phyloP scores from a whole-genome alignment of 2,888 invertebrate species.

The Ophion obscuratus region DNA sequence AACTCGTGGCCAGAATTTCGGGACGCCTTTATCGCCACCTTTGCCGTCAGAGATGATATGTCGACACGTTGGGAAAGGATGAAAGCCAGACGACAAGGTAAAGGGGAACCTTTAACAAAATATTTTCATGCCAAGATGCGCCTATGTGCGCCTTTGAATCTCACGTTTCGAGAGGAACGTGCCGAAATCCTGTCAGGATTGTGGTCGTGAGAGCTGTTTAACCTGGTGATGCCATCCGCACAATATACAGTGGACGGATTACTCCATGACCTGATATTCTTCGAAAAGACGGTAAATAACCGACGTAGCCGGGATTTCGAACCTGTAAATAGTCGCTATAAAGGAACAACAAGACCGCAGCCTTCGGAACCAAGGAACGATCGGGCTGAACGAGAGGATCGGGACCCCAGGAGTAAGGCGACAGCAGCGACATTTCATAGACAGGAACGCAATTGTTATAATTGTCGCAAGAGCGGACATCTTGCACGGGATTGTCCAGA shows the following conservation, averaged over 20 bases:
- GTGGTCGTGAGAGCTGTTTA: not conserved
- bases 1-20: slow-evolving; percentile 9
- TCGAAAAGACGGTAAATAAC: not conserved
- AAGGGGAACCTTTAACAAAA: not conserved
- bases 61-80: not conserved
- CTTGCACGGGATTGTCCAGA: not conserved
- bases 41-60: not conserved
- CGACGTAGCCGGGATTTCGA: no score
- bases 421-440: no score
- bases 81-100: not conserved
- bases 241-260: not conserved
- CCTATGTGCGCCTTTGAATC: not conserved
- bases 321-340: no score
- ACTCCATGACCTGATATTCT: not conserved
- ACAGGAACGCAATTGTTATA: slow-evolving; percentile 7
- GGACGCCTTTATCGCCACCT: not conserved
- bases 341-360: not conserved
- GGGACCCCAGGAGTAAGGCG: not conserved
- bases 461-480: not conserved
- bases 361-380: no score
- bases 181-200: not conserved
- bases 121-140: slow-evolving; percentile 28
- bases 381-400: not conserved
- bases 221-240: not conserved
- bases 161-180: not conserved